Base-by-base conservation (phyloP, 2,888 invertebrate genomes). In the Mellilla xanthometata region DNA sequence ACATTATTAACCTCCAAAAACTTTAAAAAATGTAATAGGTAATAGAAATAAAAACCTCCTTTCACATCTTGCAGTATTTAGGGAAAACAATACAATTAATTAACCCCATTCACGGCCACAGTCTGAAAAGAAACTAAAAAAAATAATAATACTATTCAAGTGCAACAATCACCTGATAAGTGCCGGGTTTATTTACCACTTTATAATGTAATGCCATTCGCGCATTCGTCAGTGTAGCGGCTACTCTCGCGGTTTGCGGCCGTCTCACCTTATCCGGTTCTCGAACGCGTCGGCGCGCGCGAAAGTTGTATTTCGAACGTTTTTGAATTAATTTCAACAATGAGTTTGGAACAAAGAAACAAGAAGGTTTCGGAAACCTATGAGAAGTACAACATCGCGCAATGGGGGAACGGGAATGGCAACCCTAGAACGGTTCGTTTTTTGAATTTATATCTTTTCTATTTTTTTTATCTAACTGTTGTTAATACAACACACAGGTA, bases 331-430 rank as follows among this genome's bases (percentile, higher is more conserved):
- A 34, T 53, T 52, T 55, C 31, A 12, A 56, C 62, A 56, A 90
- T 90, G 90, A 90, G 89, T 66, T 66, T 88, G 54, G 83, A 86
- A 52, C 70, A 66, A 56, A 79, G 90, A 50, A 86, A 87, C 40
- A 77, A 82, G 65, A 90, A 89, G 64, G 73, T 90, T 10, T 72
- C 73, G 2, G 90, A 86, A 26, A 83, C 85, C 23, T 89, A 76
- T 47, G 88, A 89, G 56, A 88, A 81, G 64, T 90, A 70, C 56
- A 86, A 84, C 57, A 87, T 87, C 39, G 81, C 72, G 2, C 68
- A 81, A 60, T 89, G 89, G 89, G 89, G 89, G 13, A 77, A 76
- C 35, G 69, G 33, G 9, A 44, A 49, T 19, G 43, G 35, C 4
- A n/a, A 34, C 8, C 6, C 8, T 7, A 65, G 65, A 55, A 56